Evolutionary conservation across 2,888 invertebrate genomes (phyloP), one percentile per base, ranked within the genome.

Genomic region (Cheiracanthium punctorium): DNA sequence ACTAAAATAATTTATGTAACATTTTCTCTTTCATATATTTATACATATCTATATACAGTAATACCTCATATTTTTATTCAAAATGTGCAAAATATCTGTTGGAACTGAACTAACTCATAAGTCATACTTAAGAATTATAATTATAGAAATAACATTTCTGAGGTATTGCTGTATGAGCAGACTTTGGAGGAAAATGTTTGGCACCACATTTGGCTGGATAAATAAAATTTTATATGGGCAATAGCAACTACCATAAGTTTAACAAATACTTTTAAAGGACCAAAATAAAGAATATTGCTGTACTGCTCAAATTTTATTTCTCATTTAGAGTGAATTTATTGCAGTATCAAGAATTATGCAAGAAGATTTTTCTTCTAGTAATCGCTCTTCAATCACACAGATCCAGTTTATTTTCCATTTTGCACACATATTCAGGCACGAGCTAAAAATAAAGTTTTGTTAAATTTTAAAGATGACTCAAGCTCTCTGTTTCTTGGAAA

Each of bases 401-500:
- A 48, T n/a, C 14, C 48, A 17, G 48, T 48, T n/a, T 48, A 48
- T 48, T 48, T n/a, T 48, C 2, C 48, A 48, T 48, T 24, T 58
- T 58, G 58, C 58, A 58, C 58, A 7, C 58, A 58, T 58, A 58
- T 58, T 24, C 58, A 58, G 58, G 58, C 58, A 58, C 58, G 24
- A 58, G 58, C 58, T 58, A 58, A 69, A 69, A 69, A n/a, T 28
- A 64, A 64, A 64, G n/a, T 64, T n/a, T 33, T 69, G 17, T 58
- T 8, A 48, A 69, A 20, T 32, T n/a, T 70, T 81, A 87, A 48
- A 87, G 30, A 67, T 87, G 87, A 65, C 87, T 87, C 73, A 81
- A 69, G 58, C 48, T 87, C 20, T 87, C 87, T 5, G 87, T 32
- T 37, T 87, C 87, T 72, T 87, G 80, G 30, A 81, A 80, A 72